A percentile compares a stretch with the other conserved stretches of the same genome.
These are phyloP conservation scores for Cariama cristata DNA, from an alignment of 2,113 vertebrate genomes.

Conservation along the genomic window DNA sequence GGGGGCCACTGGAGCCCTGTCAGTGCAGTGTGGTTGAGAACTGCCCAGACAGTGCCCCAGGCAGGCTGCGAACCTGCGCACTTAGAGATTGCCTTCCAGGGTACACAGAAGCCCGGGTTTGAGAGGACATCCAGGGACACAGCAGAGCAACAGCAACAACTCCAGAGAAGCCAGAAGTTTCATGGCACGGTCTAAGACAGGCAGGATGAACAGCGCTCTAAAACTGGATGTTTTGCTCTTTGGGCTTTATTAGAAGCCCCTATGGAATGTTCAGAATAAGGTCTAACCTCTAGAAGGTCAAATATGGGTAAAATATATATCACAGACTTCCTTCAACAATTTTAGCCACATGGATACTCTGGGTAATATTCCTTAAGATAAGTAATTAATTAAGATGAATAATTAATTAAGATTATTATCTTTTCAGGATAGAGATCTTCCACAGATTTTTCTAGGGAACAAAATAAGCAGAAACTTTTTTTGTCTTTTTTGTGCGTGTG, in stretches of 20 bases:
- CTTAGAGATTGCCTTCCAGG: background rate
- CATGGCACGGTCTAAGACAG: background rate
- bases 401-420: background rate
- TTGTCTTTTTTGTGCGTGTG: background rate
- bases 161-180: background rate
- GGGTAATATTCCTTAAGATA: background rate
- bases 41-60: background rate
- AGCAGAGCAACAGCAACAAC: background rate
- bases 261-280: background rate
- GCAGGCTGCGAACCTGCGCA: background rate
- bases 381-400: background rate
- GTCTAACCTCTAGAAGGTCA: background rate
- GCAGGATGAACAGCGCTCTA: background rate
- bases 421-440: background rate
- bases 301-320: rapidly evolving
- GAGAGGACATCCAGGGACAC: background rate
- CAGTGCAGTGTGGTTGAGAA: background rate
- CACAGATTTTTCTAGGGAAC: background rate
- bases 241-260: background rate
- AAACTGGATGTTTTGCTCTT: background rate
- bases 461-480: background rate
- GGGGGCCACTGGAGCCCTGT: background rate
- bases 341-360: background rate
- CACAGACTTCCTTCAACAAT: background rate
- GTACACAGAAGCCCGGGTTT: background rate